Base-by-base conservation (phyloP, 2,797 vertebrate genomes). In the Enoplosus armatus region DNA sequence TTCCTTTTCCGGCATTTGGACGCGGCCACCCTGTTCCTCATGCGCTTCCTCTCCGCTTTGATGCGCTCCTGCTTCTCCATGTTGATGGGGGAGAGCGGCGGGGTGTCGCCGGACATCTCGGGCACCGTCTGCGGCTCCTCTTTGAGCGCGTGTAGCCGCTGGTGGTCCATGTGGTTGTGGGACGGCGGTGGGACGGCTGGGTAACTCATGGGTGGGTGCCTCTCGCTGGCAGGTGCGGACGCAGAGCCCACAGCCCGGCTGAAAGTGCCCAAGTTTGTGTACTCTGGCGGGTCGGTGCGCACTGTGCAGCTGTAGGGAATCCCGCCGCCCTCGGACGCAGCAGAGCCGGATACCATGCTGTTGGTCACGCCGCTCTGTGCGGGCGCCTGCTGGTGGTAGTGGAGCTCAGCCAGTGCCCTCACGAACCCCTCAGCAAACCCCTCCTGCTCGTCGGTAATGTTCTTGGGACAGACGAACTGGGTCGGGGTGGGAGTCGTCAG, bases 1-100 rank as follows among this genome's bases (percentile, higher is more conserved):
- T 99, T 99, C 95, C 98, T 97, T 94, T 98, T 98, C 93, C 97
- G 96, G 95, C 98, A 98, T 89, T 99, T 99, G 90, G 98, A 99
- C 75, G 98, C 98, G 0, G 98, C 98, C 56, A 99, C 97, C 78
- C 98, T 90, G 95, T 99, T 99, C 91, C 98, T 95, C 97, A 99
- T 96, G 89, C 97, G 97, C 92, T 99, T 99, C 90, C 98, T 95
- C 94, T 99, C 98, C 0, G 97, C 98, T 92, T 99, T 99, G 94
- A 99, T 98, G 79, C 97, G 95, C 94, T 99, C 98, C 93, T 99
- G 98, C 27, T 87, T 96, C 92, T 98, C 98, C 97, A 99, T 99
- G 94, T 99, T 95, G 83, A 99, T 99, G 64, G 98, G 98, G 55
- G 98, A 99, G 66, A 99, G 94, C 76, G 98, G 97, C 54, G 97